Conservation (phyloP, 2,113 vertebrate genomes). For the Oreocharis arfaki region DNA sequence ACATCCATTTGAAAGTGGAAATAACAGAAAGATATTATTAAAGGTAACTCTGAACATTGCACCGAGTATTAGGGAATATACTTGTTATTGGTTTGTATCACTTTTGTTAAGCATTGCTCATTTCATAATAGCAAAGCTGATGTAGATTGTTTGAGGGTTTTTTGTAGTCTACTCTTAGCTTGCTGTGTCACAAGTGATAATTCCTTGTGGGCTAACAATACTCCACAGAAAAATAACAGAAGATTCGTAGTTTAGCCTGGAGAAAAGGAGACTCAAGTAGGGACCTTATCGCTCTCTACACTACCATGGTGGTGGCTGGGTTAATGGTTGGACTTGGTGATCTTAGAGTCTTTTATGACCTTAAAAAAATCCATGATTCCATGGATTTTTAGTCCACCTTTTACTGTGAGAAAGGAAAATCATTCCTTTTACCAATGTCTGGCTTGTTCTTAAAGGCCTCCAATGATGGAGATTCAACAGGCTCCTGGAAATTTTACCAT, state of each 20-base stretch:
- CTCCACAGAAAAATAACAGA: not conserved
- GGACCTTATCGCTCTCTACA: not conserved
- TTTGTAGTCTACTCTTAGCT: not conserved
- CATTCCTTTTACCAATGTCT: not conserved
- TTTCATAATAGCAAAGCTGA: not conserved
- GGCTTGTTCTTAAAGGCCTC: not conserved
- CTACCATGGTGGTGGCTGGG: not conserved
- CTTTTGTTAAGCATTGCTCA: not conserved
- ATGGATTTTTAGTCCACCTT: not conserved
- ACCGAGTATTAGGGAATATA: not conserved
- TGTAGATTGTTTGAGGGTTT: not conserved
- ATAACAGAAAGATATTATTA: not conserved
- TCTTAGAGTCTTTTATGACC: not conserved
- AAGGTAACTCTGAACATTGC: not conserved
- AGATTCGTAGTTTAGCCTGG: not conserved
- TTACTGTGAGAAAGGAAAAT: not conserved
- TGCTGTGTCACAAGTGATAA: not conserved
- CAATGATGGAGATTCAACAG: not conserved
- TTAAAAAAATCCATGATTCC: no score
- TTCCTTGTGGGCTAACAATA: not conserved
- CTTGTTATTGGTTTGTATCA: not conserved
- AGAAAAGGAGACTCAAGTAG: not conserved
- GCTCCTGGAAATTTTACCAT: not conserved
- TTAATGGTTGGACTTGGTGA: not conserved
- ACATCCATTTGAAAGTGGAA: not conserved